Conservation (phyloP, 1,140 invertebrate genomes). For the Homarus americanus region DNA sequence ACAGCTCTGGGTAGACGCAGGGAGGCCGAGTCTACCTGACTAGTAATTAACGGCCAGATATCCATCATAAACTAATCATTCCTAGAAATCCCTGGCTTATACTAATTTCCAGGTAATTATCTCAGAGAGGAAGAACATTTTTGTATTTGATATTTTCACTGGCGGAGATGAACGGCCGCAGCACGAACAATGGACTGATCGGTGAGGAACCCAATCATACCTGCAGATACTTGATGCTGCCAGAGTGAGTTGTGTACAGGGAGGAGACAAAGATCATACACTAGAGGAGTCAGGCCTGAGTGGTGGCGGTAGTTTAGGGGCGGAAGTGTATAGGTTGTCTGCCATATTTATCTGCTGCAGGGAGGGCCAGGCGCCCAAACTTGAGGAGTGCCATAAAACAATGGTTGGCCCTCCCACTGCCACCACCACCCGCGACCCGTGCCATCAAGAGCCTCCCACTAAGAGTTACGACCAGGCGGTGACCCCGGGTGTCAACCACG, state of each 20-base stretch:
- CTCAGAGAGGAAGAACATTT: no score
- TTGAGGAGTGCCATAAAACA: constrained; percentile 69
- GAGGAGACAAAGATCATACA: background rate
- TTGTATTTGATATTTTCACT: constrained; percentile 51
- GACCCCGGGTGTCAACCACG: constrained; percentile 37
- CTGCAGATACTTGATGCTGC: background rate
- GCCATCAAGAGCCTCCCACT: constrained; percentile 41
- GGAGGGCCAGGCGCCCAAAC: constrained; percentile 24
- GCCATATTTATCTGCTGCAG: constrained; percentile 46
- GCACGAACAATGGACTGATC: background rate
- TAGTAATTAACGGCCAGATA: no score
- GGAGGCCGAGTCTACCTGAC: no score
- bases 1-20: no score
- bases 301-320: constrained; percentile 10
- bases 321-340: constrained; percentile 21
- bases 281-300: background rate
- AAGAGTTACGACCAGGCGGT: constrained; percentile 48
- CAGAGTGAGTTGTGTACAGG: background rate
- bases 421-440: constrained; percentile 57
- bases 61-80: no score
- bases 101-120: constrained; percentile 50
- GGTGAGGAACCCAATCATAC: background rate
- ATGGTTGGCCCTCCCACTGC: constrained; percentile 61
- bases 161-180: background rate
- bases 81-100: constrained; percentile 52